Conservation (phyloP, 2,888 invertebrate species). For the Coleophora flavipennella region DNA sequence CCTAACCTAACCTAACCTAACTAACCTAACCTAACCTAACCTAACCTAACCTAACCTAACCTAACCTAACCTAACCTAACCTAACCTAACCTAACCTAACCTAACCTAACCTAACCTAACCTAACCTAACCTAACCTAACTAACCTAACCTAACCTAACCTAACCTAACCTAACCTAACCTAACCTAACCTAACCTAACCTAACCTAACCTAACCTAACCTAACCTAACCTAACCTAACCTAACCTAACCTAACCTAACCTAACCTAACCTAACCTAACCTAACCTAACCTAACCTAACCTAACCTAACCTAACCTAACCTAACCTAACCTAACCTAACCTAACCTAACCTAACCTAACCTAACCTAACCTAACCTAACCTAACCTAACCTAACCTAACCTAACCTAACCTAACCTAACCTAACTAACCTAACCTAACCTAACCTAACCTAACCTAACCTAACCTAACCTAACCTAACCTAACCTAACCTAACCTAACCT, state of each 20-base stretch:
- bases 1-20: conserved; percentile 9
- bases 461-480: conserved; percentile 10
- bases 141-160: conserved; percentile 9
- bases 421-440: conserved; percentile 8
- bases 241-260: conserved; percentile 9
- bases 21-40: conserved; percentile 8
- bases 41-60: conserved; percentile 9
- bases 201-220: conserved; percentile 8
- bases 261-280: conserved; percentile 7
- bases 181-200: conserved; percentile 8
- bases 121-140: conserved; percentile 9
- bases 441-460: conserved; percentile 6
- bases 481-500: conserved; percentile 10
- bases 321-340: conserved; percentile 9
- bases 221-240: conserved; percentile 8
- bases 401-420: conserved; percentile 8
- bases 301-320: conserved; percentile 9
- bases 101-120: conserved; percentile 9
- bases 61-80: conserved; percentile 9
- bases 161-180: conserved; percentile 9
- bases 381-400: conserved; percentile 9
- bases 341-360: conserved; percentile 9
- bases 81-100: conserved; percentile 9
- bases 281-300: conserved; percentile 8
- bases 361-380: conserved; percentile 9